phyloP scores from a whole-genome alignment of 2,797 vertebrate species.

The Protonibea diacanthus region DNA sequence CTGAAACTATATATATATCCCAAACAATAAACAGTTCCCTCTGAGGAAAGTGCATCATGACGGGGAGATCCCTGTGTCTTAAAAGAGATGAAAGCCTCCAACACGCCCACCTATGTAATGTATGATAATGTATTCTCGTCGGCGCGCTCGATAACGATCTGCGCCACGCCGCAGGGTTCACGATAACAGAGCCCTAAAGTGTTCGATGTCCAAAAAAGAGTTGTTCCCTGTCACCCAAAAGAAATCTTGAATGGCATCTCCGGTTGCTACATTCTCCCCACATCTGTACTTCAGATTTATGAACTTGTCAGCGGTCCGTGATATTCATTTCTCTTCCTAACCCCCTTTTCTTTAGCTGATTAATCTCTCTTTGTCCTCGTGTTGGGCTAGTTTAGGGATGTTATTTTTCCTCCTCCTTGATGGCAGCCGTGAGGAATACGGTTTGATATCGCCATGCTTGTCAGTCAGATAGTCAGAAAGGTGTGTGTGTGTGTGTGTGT shows the following conservation, averaged over 20 bases:
- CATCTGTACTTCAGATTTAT: conserved; percentile 70
- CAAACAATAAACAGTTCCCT: background rate
- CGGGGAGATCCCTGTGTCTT: no score
- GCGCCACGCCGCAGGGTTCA: no score
- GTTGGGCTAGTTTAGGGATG: conserved; percentile 64
- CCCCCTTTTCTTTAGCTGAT: conserved; percentile 70
- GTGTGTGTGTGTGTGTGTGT: conserved; percentile 27
- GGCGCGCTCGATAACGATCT: background rate
- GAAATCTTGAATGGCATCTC: conserved; percentile 60
- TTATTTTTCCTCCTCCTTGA: conserved; percentile 65
- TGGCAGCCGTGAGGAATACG: conserved; percentile 74
- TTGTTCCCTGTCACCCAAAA: conserved; percentile 21
- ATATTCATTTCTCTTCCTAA: conserved; percentile 69
- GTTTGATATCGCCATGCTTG: conserved; percentile 79
- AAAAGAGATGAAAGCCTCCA: background rate
- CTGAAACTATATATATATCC: background rate
- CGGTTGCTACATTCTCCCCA: conserved; percentile 57
- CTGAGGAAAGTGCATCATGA: no score
- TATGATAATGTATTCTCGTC: background rate
- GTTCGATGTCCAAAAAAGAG: background rate
- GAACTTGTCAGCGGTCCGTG: conserved; percentile 62
- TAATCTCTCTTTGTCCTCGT: conserved; percentile 70
- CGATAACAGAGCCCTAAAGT: background rate
- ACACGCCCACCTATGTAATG: background rate
- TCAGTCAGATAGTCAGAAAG: conserved; percentile 75